These are phyloP conservation scores for Corythornis cristatus DNA, from an alignment of 2,113 vertebrate genomes.

Conservation along the genomic window DNA sequence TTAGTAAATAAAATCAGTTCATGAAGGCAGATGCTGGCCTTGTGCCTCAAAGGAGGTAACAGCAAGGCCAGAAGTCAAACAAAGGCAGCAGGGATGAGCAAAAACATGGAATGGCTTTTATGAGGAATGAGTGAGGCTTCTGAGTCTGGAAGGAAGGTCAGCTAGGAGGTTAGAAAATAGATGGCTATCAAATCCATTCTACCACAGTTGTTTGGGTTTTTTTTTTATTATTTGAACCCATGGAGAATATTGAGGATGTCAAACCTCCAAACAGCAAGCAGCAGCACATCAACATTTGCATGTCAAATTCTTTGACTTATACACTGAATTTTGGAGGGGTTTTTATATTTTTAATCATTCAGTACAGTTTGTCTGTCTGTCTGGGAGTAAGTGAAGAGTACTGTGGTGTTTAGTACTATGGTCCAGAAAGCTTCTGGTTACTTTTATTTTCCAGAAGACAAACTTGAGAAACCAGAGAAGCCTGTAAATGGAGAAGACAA, in stretches of 20 bases:
- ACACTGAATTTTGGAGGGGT: accelerated
- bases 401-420: background rate
- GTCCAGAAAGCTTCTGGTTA: background rate
- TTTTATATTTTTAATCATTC: background rate
- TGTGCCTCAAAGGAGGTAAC: background rate
- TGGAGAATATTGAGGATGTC: background rate
- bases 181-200: background rate
- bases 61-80: background rate
- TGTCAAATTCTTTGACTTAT: background rate
- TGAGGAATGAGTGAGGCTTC: background rate
- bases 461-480: constrained; percentile 86
- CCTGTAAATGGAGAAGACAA: constrained; percentile 93
- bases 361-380: background rate
- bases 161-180: background rate
- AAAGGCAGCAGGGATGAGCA: background rate
- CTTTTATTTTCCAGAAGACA: constrained; percentile 85
- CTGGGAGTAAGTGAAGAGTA: background rate
- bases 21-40: background rate
- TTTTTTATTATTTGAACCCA: background rate
- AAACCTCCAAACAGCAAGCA: background rate
- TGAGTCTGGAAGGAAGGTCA: background rate
- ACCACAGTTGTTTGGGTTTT: background rate
- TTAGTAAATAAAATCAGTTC: background rate
- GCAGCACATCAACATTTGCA: background rate
- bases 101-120: background rate